Conservation (phyloP, 2,113 vertebrate genomes). For the Passerina amoena region DNA sequence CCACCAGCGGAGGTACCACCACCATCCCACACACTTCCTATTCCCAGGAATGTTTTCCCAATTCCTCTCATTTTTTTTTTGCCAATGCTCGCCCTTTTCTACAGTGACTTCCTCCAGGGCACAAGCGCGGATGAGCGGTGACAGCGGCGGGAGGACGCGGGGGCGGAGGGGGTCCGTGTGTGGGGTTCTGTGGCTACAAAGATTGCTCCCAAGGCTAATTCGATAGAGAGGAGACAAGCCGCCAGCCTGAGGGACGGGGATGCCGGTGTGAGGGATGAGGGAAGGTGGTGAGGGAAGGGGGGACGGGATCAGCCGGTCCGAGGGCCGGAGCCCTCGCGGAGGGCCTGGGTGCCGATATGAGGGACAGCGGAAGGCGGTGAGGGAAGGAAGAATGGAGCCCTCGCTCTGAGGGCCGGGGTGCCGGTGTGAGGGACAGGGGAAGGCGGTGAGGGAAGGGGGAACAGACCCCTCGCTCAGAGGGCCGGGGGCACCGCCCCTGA, state of each 20-base stretch:
- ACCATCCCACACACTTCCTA: not conserved
- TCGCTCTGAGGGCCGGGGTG: no score
- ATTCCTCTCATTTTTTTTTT: not conserved
- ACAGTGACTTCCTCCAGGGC: not conserved
- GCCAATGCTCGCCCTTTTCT: not conserved
- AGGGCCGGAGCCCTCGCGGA: no score
- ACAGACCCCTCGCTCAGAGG: rapidly evolving
- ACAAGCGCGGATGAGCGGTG: not conserved
- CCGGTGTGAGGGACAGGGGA: rapidly evolving
- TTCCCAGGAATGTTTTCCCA: not conserved
- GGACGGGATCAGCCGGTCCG: rapidly evolving
- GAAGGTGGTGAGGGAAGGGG: rapidly evolving
- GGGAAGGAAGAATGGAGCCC: no score
- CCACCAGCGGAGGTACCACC: not conserved
- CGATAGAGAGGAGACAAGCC: rapidly evolving
- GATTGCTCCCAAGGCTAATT: rapidly evolving
- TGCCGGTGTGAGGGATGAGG: rapidly evolving
- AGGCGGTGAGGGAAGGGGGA: not conserved
- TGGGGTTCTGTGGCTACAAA: rapidly evolving
- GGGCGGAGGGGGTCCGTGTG: rapidly evolving
- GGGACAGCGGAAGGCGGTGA: rapidly evolving
- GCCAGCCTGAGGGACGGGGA: not conserved
- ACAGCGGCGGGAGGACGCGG: not conserved
- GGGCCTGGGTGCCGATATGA: not conserved
- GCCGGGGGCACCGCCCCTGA: not conserved